phyloP scores from a whole-genome alignment of 2,797 vertebrate genomes.

The Brachymystax lenok region DNA sequence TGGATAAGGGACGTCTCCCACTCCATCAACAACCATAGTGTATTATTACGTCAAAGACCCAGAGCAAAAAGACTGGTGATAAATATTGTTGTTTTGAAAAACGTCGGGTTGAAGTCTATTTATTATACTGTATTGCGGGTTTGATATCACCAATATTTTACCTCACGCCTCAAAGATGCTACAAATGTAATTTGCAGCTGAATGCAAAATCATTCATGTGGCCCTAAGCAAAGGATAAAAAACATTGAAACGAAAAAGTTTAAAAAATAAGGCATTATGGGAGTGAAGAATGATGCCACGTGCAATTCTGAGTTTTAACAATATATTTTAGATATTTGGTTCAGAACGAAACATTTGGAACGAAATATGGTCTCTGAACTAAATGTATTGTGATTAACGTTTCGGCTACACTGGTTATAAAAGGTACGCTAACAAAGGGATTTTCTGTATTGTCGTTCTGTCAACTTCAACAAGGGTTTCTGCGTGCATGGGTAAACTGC shows the following conservation, averaged over 20 bases:
- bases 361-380: neutral
- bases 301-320: neutral
- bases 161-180: neutral
- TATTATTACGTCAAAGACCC: neutral
- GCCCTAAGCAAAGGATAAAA: neutral
- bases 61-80: neutral
- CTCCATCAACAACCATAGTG: neutral
- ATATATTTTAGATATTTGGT: neutral
- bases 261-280: neutral
- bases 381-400: neutral
- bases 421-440: neutral
- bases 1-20: neutral
- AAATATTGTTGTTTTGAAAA: constrained; percentile 4
- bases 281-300: neutral
- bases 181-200: neutral
- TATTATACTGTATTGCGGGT: neutral
- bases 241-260: neutral
- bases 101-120: neutral
- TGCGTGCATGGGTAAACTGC: neutral
- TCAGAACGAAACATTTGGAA: neutral
- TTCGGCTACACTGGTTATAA: neutral
- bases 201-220: neutral
- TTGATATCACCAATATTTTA: neutral
- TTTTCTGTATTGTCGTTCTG: neutral
- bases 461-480: neutral